Evolutionary conservation across 2,888 invertebrate genomes (phyloP).

Genomic region (Melitaea athalia): DNA sequence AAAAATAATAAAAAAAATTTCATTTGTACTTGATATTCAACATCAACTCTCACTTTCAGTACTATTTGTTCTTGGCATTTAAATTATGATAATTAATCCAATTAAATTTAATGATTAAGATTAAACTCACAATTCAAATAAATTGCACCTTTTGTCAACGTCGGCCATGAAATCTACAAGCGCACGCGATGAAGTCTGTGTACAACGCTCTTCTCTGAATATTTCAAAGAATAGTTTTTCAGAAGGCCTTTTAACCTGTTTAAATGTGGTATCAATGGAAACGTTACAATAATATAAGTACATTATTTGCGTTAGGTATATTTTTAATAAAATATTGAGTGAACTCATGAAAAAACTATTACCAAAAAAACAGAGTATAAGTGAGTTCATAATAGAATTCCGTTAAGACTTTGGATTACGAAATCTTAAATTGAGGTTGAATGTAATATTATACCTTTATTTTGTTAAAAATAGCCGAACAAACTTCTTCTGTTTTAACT

Average conservation of each 20-base stretch:
- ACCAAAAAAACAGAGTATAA: too few relatives aligned
- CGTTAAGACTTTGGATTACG: too few relatives aligned
- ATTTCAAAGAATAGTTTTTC: conserved; percentile 80
- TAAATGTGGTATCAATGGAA: conserved; percentile 11
- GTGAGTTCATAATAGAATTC: too few relatives aligned
- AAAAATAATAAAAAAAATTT: too few relatives aligned
- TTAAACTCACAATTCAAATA: conserved; percentile 79
- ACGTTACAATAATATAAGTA: too few relatives aligned
- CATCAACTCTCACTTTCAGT: too few relatives aligned
- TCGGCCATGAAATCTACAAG: conserved; percentile 85
- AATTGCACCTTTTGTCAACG: conserved; percentile 82
- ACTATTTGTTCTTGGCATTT: neutral
- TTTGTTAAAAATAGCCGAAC: conserved; percentile 85
- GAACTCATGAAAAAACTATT: too few relatives aligned
- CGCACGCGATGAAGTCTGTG: conserved; percentile 79
- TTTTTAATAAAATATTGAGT: too few relatives aligned
- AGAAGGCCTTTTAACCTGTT: conserved; percentile 56
- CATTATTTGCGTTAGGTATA: too few relatives aligned
- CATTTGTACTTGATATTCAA: too few relatives aligned
- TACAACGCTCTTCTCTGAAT: conserved; percentile 80
- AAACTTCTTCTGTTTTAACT: conserved; percentile 78
- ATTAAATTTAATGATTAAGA: conserved; percentile 7
- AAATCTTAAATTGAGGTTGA: too few relatives aligned
- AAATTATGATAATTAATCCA: neutral
- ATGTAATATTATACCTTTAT: conserved; percentile 77